These are phyloP conservation scores for Drosophila peninsularis DNA, from an alignment of 2,888 invertebrate genomes.

Conservation along the genomic window DNA sequence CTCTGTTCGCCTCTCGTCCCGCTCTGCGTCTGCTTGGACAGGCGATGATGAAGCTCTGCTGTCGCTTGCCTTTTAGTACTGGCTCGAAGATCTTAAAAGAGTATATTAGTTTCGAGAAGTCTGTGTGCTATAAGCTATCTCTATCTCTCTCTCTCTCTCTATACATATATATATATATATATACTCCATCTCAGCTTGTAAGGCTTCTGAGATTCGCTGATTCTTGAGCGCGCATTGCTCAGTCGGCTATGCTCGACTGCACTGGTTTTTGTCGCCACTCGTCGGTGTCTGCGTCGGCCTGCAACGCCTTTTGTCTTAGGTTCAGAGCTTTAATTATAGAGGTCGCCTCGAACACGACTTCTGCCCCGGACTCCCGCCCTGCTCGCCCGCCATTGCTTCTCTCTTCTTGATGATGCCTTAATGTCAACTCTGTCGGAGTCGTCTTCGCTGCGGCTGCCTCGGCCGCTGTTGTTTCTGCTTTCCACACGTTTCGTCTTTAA, in stretches of 20 bases:
- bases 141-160: too few species aligned
- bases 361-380: slow-evolving; percentile 2
- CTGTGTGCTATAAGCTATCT: too few species aligned
- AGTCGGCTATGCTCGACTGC: background rate
- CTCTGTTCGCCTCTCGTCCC: slow-evolving; percentile 11
- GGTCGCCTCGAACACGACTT: slow-evolving; percentile 46
- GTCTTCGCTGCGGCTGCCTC: slow-evolving; percentile 15
- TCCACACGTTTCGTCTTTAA: slow-evolving; percentile 61
- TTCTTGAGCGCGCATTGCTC: background rate
- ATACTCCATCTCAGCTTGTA: too few species aligned
- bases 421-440: slow-evolving; percentile 60
- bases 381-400: background rate
- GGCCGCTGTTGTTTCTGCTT: slow-evolving; percentile 35
- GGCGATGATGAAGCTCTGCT: slow-evolving; percentile 67
- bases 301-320: slow-evolving; percentile 56
- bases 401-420: slow-evolving; percentile 52
- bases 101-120: background rate
- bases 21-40: slow-evolving; percentile 32
- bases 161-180: background rate
- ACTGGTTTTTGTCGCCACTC: slow-evolving; percentile 22
- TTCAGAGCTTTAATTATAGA: slow-evolving; percentile 76
- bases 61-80: slow-evolving; percentile 51
- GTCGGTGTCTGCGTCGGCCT: slow-evolving; percentile 46
- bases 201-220: background rate
- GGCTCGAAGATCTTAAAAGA: background rate